Percentiles rank a stretch among this genome's conserved stretches.
Evolutionary conservation across 2,888 invertebrate species (phyloP).

Genomic region (Hemithea aestivaria): DNA sequence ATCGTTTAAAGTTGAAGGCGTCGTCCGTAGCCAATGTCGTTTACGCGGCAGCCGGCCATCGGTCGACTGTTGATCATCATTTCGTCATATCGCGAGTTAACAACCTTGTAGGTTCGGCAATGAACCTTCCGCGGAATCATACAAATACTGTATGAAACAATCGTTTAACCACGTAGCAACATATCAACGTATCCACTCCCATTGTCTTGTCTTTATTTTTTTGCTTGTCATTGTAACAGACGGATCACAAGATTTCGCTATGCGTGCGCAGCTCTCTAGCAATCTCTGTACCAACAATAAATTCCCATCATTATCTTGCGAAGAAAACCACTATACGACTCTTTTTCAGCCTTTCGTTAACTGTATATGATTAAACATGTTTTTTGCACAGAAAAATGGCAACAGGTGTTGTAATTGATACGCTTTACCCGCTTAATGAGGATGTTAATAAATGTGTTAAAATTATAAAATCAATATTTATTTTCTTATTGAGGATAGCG

Average conservation of each 20-base stretch:
- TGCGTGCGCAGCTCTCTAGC: conserved; percentile 30
- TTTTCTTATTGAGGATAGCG: neutral
- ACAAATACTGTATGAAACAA: conserved; percentile 31
- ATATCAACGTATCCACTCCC: conserved; percentile 10
- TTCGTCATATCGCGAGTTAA: conserved; percentile 36
- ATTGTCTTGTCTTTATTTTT: conserved; percentile 13
- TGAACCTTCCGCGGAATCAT: conserved; percentile 40
- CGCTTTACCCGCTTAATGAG: conserved; percentile 5
- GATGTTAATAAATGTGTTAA: conserved; percentile 4
- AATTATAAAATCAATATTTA: conserved; percentile 2
- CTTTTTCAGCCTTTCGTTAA: conserved; percentile 23
- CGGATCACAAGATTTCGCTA: conserved; percentile 30
- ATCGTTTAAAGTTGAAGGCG: conserved; percentile 18
- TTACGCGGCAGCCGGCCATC: conserved; percentile 24
- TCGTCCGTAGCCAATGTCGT: conserved; percentile 31
- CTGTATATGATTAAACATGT: conserved; percentile 7
- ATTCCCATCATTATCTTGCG: conserved; percentile 48
- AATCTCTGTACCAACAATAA: conserved; percentile 37
- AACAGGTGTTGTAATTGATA: conserved; percentile 15
- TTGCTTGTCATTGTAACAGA: conserved; percentile 16
- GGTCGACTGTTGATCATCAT: conserved; percentile 21
- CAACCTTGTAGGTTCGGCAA: conserved; percentile 47
- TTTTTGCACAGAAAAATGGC: conserved; percentile 11
- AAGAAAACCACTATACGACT: conserved; percentile 28
- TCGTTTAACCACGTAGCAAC: conserved; percentile 35